phyloP scores from a whole-genome alignment of 2,888 invertebrate genomes.

The Chesias legatella region DNA sequence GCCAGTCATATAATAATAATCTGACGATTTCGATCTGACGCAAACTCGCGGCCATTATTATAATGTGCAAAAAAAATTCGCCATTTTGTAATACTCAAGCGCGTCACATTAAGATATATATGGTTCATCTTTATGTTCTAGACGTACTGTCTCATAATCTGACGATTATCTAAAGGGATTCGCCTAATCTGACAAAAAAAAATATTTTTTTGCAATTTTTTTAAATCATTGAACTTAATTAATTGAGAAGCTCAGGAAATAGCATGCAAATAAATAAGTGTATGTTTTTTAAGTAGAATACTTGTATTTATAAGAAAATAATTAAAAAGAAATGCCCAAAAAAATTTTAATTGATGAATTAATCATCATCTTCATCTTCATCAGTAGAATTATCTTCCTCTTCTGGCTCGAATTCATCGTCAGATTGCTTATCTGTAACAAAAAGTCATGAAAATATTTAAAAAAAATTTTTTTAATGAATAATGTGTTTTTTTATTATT shows the following conservation, averaged over 20 bases:
- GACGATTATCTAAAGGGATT: slow-evolving; percentile 14
- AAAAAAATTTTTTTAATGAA: slow-evolving; percentile 20
- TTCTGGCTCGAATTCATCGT: slow-evolving; percentile 30
- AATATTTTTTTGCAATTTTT: too few species aligned
- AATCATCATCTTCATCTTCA: slow-evolving; percentile 17
- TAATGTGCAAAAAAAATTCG: slow-evolving; percentile 22
- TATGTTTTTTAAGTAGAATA: slow-evolving; percentile 5
- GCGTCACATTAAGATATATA: slow-evolving; percentile 22
- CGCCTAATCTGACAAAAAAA: slow-evolving; percentile 1
- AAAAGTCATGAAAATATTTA: too few species aligned
- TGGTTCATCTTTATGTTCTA: slow-evolving; percentile 18
- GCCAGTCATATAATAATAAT: too few species aligned
- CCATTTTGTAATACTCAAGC: slow-evolving; percentile 25
- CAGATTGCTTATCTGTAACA: slow-evolving; percentile 20
- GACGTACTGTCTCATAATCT: slow-evolving; percentile 13
- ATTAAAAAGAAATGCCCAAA: too few species aligned
- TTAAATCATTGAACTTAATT: too few species aligned
- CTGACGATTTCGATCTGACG: slow-evolving; percentile 26
- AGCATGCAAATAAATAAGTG: slow-evolving; percentile 9
- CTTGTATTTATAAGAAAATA: slow-evolving; percentile 9
- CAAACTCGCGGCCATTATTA: slow-evolving; percentile 22
- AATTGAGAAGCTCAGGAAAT: too few species aligned
- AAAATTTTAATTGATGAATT: slow-evolving; percentile 9
- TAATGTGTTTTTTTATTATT: slow-evolving; percentile 17
- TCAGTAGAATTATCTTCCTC: too few species aligned